phyloP scores from a whole-genome alignment of 2,888 invertebrate genomes.

The Thymelicus acteon region DNA sequence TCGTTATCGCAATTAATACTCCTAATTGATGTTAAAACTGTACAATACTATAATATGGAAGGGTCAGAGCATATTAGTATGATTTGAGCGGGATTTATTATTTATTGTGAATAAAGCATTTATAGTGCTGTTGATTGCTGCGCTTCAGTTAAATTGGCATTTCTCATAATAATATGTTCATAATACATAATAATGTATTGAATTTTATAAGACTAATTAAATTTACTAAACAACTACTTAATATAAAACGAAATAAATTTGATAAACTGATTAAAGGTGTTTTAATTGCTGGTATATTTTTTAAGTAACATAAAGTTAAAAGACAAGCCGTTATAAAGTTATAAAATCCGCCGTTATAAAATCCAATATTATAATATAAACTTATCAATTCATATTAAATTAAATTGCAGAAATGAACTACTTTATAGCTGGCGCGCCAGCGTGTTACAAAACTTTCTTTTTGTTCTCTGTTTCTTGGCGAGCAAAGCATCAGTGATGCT shows the following conservation, averaged over 20 bases:
- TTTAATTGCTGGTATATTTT: slow-evolving; percentile 7
- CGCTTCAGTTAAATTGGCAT: slow-evolving; percentile 52
- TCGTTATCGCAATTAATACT: too few species aligned
- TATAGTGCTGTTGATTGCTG: slow-evolving; percentile 61
- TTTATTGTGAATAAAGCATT: slow-evolving; percentile 60
- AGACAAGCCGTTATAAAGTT: too few species aligned
- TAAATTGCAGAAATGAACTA: too few species aligned
- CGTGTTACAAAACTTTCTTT: too few species aligned
- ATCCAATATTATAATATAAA: too few species aligned
- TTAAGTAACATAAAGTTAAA: too few species aligned
- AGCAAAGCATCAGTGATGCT: too few species aligned
- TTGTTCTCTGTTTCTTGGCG: too few species aligned
- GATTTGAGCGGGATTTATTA: slow-evolving; percentile 36
- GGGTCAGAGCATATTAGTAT: slow-evolving; percentile 16
- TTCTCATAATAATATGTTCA: slow-evolving; percentile 64
- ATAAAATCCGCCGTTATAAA: too few species aligned
- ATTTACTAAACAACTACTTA: slow-evolving; percentile 37
- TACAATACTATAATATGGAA: slow-evolving; percentile 10
- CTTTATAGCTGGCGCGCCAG: too few species aligned
- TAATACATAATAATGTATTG: slow-evolving; percentile 67
- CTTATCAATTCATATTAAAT: too few species aligned
- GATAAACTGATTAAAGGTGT: slow-evolving; percentile 35
- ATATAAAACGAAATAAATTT: slow-evolving; percentile 36
- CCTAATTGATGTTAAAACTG: background rate
- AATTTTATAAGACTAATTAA: slow-evolving; percentile 78